Conservation (phyloP, 37 sponge, comb jelly and placozoan genomes). For the Chondrosia reniformis region DNA sequence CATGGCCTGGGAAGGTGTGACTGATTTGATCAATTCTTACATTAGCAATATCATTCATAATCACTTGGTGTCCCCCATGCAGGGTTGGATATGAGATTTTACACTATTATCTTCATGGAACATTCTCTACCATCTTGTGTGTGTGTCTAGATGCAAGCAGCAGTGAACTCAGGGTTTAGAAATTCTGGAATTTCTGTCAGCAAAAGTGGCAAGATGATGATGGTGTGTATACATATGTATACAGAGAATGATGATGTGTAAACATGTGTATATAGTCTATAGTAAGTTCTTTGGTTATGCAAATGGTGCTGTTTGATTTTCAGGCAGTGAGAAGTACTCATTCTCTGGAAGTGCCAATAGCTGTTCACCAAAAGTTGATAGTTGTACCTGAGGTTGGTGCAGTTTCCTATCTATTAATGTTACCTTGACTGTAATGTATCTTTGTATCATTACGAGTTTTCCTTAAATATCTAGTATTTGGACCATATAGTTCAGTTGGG, state of each 20-base stretch:
- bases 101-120: too few species aligned
- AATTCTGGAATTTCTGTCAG: constrained; percentile 85
- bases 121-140: too few species aligned
- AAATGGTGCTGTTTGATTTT: neutral
- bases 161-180: constrained; percentile 71
- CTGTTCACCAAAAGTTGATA: constrained; percentile 32
- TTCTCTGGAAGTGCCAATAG: constrained; percentile 71
- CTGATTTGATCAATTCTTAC: too few species aligned
- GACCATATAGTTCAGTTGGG: constrained; percentile 53
- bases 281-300: neutral
- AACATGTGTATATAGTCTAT: neutral
- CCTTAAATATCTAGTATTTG: constrained; percentile 45
- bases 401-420: neutral
- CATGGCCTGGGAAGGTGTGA: too few species aligned
- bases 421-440: neutral
- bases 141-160: constrained; percentile 47
- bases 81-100: too few species aligned
- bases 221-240: constrained; percentile 34
- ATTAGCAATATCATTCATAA: too few species aligned
- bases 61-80: too few species aligned
- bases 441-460: neutral
- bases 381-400: constrained; percentile 54
- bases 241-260: neutral
- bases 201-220: constrained; percentile 60
- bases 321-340: constrained; percentile 84